Conservation (phyloP, 2,888 invertebrate species). For the Drosophila histrio region DNA sequence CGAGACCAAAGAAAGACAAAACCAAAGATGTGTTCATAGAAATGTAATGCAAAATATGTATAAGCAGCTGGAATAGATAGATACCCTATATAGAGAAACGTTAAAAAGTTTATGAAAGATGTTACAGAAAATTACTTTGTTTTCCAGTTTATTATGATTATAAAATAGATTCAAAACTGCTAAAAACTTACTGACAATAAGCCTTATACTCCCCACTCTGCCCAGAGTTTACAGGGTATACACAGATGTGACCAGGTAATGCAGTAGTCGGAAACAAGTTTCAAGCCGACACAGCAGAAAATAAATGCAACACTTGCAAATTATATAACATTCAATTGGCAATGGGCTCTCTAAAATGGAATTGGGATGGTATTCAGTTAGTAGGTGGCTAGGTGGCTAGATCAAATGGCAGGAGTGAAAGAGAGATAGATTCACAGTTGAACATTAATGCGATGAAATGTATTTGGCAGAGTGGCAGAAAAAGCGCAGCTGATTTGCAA, state of each 20-base stretch:
- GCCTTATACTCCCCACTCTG: background rate
- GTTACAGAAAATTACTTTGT: too few species aligned
- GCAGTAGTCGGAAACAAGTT: conserved; percentile 54
- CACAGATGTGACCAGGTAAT: conserved; percentile 4
- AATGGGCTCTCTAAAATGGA: conserved; percentile 2
- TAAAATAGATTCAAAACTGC: too few species aligned
- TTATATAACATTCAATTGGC: conserved; percentile 54
- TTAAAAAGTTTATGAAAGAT: too few species aligned
- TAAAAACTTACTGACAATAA: too few species aligned
- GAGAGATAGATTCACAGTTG: background rate
- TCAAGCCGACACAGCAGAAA: conserved; percentile 45
- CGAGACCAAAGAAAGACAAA: conserved; percentile 18
- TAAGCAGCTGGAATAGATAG: background rate
- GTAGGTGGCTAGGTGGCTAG: conserved; percentile 8
- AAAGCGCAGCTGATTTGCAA: conserved; percentile 64
- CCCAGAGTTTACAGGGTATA: background rate
- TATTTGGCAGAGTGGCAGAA: conserved; percentile 43
- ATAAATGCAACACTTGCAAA: conserved; percentile 58
- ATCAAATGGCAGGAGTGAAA: background rate
- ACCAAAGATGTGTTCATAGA: conserved; percentile 6
- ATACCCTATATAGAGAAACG: conserved; percentile 10
- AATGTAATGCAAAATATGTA: background rate
- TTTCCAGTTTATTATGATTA: too few species aligned
- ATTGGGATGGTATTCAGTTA: conserved; percentile 1
- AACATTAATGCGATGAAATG: conserved; percentile 49